Percentiles rank a stretch among this genome's conserved stretches.
These are phyloP conservation scores for Athalia circularis DNA, from an alignment of 2,888 invertebrate genomes.

Conservation along the genomic window DNA sequence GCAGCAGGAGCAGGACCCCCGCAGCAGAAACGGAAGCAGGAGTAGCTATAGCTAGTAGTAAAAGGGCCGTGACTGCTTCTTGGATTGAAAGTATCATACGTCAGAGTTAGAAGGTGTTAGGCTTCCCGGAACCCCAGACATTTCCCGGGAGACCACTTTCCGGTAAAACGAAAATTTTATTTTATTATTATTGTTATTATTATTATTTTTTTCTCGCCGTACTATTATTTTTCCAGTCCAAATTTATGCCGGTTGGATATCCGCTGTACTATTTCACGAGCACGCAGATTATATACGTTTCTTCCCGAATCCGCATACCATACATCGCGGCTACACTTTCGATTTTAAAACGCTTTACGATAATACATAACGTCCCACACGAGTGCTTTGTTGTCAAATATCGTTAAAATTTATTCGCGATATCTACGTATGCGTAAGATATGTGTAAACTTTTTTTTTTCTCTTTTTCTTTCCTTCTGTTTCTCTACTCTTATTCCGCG, in stretches of 20 bases:
- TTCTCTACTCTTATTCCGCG: too few species aligned
- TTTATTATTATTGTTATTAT: not conserved
- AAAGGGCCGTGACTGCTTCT: conserved; percentile 16
- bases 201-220: not conserved
- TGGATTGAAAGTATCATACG: conserved; percentile 41
- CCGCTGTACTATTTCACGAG: not conserved
- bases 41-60: too few species aligned
- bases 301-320: not conserved
- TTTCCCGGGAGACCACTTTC: conserved; percentile 38
- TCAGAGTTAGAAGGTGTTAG: conserved; percentile 41
- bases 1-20: not conserved
- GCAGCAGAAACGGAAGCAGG: too few species aligned
- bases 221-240: not conserved
- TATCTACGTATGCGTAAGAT: too few species aligned
- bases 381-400: too few species aligned
- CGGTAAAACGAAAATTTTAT: conserved; percentile 19
- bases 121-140: conserved; percentile 22
- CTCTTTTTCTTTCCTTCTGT: too few species aligned
- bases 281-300: not conserved
- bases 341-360: too few species aligned
- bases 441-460: too few species aligned
- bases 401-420: too few species aligned
- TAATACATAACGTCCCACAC: too few species aligned
- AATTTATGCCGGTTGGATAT: conserved; percentile 8
- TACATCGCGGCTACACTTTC: too few species aligned